Conservation (phyloP, 2,888 invertebrate species). For the Lasioglossum pauxillum region DNA sequence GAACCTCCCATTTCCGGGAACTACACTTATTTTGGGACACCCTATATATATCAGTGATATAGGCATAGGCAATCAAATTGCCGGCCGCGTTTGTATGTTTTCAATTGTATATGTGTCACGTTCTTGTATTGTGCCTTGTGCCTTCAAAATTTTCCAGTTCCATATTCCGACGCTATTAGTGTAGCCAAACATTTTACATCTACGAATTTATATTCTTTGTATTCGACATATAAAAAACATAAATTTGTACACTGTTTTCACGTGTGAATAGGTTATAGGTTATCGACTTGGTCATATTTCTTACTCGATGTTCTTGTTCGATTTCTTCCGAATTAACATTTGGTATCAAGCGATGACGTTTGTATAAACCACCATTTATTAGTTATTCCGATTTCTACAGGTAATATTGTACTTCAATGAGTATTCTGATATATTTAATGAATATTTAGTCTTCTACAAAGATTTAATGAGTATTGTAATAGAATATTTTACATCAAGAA, state of each 20-base stretch:
- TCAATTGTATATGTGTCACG: neutral
- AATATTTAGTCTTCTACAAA: no score
- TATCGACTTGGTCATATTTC: slow-evolving; percentile 16
- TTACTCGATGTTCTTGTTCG: slow-evolving; percentile 30
- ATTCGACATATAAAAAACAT: neutral
- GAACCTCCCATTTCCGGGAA: no score
- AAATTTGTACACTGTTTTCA: neutral
- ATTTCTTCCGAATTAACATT: slow-evolving; percentile 29
- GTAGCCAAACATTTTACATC: slow-evolving; percentile 1
- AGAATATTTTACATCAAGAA: neutral
- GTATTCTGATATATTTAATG: neutral
- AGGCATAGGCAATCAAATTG: neutral
- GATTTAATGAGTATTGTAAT: neutral
- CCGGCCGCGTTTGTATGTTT: slow-evolving; percentile 23
- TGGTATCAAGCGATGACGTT: neutral
- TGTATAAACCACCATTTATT: slow-evolving; percentile 14
- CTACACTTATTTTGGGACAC: no score
- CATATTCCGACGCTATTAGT: neutral
- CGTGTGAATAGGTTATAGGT: slow-evolving; percentile 17
- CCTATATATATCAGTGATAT: no score
- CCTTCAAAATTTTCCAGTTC: slow-evolving; percentile 28
- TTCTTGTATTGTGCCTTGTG: neutral
- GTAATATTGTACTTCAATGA: slow-evolving; percentile 30
- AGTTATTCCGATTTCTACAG: slow-evolving; percentile 11
- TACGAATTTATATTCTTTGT: neutral